Conservation (phyloP, 2,113 vertebrate species). For the Nibea coibor region DNA sequence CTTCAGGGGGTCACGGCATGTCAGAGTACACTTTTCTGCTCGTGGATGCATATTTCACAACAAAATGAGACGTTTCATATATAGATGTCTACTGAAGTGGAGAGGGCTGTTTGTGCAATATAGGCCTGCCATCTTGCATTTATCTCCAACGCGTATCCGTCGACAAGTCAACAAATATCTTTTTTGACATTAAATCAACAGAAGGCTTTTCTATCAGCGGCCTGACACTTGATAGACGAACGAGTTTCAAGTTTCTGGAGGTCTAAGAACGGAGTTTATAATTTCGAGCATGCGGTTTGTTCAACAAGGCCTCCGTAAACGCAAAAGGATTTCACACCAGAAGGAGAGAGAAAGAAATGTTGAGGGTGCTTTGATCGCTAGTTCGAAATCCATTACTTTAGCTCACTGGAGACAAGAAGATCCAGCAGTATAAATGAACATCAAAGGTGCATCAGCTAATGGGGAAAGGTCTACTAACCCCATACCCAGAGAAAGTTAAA, state of each 20-base stretch:
- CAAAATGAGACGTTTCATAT: constrained; percentile 10
- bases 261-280: constrained; percentile 35
- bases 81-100: constrained; percentile 19
- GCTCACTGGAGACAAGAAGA: constrained; percentile 63
- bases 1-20: neutral
- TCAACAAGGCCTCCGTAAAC: constrained; percentile 56
- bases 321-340: constrained; percentile 49
- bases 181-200: constrained; percentile 37
- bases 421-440: constrained; percentile 71
- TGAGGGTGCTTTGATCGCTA: constrained; percentile 66
- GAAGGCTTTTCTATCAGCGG: neutral
- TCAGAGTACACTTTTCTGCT: constrained; percentile 14
- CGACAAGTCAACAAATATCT: neutral
- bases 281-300: constrained; percentile 55
- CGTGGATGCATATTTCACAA: constrained; percentile 2
- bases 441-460: constrained; percentile 71
- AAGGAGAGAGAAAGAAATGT: constrained; percentile 46
- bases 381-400: constrained; percentile 73
- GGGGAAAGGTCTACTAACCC: constrained; percentile 44
- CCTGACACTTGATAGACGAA: constrained; percentile 1
- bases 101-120: constrained; percentile 30
- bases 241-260: constrained; percentile 10
- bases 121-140: constrained; percentile 37
- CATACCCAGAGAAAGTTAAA: constrained; percentile 39
- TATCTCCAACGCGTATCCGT: constrained; percentile 27